phyloP scores from a whole-genome alignment of 2,888 invertebrate genomes.

The Acrobasis suavella region DNA sequence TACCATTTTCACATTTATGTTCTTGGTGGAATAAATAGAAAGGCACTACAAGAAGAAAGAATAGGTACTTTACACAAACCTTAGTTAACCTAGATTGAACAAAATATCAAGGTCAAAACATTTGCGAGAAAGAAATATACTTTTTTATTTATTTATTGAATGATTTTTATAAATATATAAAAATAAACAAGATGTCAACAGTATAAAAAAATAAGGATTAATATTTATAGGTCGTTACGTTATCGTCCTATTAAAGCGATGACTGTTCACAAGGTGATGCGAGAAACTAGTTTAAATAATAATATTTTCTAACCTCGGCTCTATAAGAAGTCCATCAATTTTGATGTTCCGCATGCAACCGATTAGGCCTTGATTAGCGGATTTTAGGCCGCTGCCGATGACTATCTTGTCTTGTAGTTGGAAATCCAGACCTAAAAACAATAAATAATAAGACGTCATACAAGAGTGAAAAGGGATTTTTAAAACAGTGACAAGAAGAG shows the following conservation, averaged over 20 bases:
- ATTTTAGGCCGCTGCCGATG: conserved; percentile 90
- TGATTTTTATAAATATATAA: too few species aligned
- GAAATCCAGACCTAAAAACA: conserved; percentile 79
- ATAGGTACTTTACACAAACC: too few species aligned
- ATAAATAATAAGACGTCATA: too few species aligned
- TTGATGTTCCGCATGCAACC: conserved; percentile 95
- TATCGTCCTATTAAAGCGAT: neutral
- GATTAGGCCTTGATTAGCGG: conserved; percentile 89
- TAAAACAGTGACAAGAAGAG: too few species aligned
- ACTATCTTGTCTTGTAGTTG: conserved; percentile 87
- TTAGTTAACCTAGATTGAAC: neutral
- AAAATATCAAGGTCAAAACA: too few species aligned
- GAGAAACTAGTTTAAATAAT: neutral
- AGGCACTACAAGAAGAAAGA: too few species aligned
- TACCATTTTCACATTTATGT: too few species aligned
- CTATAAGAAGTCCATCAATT: conserved; percentile 91
- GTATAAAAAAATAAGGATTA: neutral
- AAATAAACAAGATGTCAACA: too few species aligned
- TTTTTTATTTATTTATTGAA: too few species aligned
- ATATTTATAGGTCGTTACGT: neutral
- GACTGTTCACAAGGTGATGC: conserved; percentile 1
- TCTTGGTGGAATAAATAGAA: too few species aligned
- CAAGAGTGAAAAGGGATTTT: too few species aligned
- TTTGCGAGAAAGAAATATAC: too few species aligned
- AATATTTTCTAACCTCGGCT: conserved; percentile 80